Base-by-base conservation (phyloP, 1,140 invertebrate genomes). In the Trichonephila clavata region DNA sequence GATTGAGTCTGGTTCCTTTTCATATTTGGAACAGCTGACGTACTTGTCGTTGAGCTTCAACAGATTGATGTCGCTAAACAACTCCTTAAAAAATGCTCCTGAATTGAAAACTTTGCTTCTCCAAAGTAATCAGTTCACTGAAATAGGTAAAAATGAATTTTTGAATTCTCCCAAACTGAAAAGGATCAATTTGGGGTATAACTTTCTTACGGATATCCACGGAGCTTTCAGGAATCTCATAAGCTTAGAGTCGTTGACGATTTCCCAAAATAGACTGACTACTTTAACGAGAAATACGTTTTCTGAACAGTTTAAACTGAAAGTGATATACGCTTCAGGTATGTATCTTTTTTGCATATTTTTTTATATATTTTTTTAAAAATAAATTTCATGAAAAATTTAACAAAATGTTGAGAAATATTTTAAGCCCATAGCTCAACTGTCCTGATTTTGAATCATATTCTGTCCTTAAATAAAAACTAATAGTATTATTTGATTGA, bases 201-300 rank as follows among this genome's bases (percentile, higher is more conserved):
- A 92, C 43, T 7, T 10, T 2, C 57, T 92, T 3, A 57, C 13
- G 1, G 68, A 65, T 57, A 81, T 92, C 16, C 20, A 92, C 21
- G 81, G 81, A 32, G 90, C 90, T 24, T 92, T 92, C 27, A 84
- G n/a, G 68, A 65, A 50, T 50, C 24, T 92, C 5, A 16, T 0
- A 13, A 68, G n/a, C 13, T 84, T 92, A 24, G 16, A 24, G 14
- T 65, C 21, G 21, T 3, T 92, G n/a, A 65, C 27, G 1, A 16
- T 92, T 5, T 63, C 7, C n/a, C 20, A 27, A 1, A 92, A 92
- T 57, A 83, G 32, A 24, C 43, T 92, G 32, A 68, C 2, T 13
- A 84, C 57, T 20, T 21, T 92, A 20, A 32, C 90, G 6, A 92
- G 80, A 50, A 92, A 81, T 18, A 63, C 90, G 3, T 92, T 92